Conservation (phyloP, 2,888 invertebrate genomes). For the Prosapia bicincta region DNA sequence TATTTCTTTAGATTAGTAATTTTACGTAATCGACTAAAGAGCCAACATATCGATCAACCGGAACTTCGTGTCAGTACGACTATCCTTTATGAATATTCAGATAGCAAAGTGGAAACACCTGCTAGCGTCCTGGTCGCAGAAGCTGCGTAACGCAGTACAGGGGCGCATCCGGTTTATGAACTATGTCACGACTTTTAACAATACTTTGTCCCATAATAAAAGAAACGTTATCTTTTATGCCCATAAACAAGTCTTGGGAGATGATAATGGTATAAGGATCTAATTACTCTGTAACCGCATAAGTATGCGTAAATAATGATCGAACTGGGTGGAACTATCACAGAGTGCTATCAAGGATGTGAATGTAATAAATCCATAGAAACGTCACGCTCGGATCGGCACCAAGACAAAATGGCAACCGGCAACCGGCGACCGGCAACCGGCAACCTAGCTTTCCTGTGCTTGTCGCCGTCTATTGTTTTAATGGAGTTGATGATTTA, state of each 20-base stretch:
- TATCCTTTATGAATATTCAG: not conserved
- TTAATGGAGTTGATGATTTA: constrained; percentile 21
- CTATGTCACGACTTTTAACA: not conserved
- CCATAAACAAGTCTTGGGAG: not conserved
- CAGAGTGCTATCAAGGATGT: not conserved
- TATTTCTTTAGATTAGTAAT: no score
- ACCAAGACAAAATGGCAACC: not conserved
- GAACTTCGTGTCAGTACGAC: not conserved
- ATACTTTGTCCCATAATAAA: not conserved
- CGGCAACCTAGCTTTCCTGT: not conserved
- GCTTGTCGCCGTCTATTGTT: not conserved
- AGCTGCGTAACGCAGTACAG: not conserved
- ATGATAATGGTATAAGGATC: not conserved
- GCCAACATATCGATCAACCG: not conserved
- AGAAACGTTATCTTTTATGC: not conserved
- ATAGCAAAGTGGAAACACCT: not conserved
- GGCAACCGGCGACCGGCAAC: no score
- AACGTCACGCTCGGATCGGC: constrained; percentile 2
- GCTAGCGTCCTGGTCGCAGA: not conserved
- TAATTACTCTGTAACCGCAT: not conserved
- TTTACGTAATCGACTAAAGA: no score
- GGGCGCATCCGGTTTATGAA: not conserved
- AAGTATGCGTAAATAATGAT: not conserved
- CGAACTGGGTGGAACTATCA: constrained; percentile 2
- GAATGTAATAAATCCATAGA: not conserved